A percentile compares a stretch with the other conserved stretches of the same genome.
These are phyloP conservation scores for Spisula solida DNA, from an alignment of 2,888 invertebrate species.

Conservation along the genomic window DNA sequence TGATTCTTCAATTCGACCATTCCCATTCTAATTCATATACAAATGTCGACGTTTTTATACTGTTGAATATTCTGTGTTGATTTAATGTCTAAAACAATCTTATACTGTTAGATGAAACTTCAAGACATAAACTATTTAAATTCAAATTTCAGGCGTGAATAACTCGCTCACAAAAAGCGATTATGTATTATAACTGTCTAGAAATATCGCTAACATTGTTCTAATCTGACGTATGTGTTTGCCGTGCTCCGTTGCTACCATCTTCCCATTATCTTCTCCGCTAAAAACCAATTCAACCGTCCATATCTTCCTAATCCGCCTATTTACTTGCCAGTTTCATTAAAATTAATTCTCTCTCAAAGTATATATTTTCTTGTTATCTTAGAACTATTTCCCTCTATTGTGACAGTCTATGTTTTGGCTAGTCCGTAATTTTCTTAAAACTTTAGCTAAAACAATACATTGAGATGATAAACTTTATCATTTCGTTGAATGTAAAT, in stretches of 20 bases:
- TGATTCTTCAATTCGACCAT: not conserved
- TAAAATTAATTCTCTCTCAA: conserved; percentile 7
- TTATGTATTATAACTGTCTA: conserved; percentile 7
- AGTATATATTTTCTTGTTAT: conserved; percentile 25
- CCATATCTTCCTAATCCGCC: not conserved
- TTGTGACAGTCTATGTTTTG: not conserved
- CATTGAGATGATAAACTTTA: conserved; percentile 3
- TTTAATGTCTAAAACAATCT: not conserved
- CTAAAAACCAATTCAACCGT: conserved; percentile 1
- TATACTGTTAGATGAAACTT: not conserved
- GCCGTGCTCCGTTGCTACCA: not conserved
- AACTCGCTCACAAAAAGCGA: not conserved
- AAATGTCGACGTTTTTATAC: not conserved
- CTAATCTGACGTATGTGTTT: not conserved
- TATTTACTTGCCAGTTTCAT: conserved; percentile 22
- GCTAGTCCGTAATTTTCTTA: not conserved
- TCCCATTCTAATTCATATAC: not conserved
- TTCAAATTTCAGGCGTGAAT: conserved; percentile 16
- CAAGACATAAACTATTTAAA: conserved; percentile 5
- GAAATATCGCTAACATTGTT: not conserved
- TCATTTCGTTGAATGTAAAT: not conserved
- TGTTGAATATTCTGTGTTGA: not conserved
- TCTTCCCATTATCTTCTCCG: not conserved
- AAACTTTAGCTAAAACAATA: not conserved
- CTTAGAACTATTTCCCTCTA: not conserved